Conservation (phyloP, 2,888 invertebrate genomes). For the Endomychus coccineus region DNA sequence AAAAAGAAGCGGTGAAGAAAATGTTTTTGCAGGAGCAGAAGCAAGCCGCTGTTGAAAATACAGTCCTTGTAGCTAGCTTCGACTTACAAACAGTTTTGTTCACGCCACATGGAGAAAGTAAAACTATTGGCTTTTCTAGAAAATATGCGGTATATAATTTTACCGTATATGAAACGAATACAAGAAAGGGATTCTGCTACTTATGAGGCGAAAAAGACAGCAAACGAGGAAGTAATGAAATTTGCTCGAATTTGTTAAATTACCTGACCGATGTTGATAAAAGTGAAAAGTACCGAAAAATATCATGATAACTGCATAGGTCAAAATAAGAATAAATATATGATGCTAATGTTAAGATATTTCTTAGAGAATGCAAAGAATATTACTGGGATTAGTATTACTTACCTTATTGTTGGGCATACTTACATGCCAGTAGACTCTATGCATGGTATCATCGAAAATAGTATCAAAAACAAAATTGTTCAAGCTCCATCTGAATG, state of each 20-base stretch:
- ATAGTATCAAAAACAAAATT: conserved; percentile 21
- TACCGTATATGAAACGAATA: conserved; percentile 26
- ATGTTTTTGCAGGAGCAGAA: conserved; percentile 2
- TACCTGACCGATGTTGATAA: conserved; percentile 27
- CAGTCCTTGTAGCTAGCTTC: conserved; percentile 16
- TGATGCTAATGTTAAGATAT: conserved; percentile 21
- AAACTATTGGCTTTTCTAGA: conserved; percentile 24
- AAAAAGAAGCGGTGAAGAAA: conserved; percentile 1
- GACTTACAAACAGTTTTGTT: conserved; percentile 25
- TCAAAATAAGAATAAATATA: conserved; percentile 17
- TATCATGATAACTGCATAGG: conserved; percentile 13
- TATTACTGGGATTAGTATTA: conserved; percentile 19
- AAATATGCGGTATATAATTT: conserved; percentile 31
- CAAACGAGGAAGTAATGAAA: conserved; percentile 22
- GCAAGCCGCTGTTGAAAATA: background rate
- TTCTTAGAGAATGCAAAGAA: too few relatives aligned
- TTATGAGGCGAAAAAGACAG: conserved; percentile 25
- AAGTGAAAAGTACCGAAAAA: conserved; percentile 11
- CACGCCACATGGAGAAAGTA: conserved; percentile 25
- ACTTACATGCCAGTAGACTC: conserved; percentile 32
- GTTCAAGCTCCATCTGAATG: conserved; percentile 30
- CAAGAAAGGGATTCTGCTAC: conserved; percentile 25
- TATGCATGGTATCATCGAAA: conserved; percentile 28
- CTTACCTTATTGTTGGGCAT: conserved; percentile 23
- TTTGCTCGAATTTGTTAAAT: conserved; percentile 20